Conservation (phyloP, 2,113 vertebrate species). For the Chionis minor region DNA sequence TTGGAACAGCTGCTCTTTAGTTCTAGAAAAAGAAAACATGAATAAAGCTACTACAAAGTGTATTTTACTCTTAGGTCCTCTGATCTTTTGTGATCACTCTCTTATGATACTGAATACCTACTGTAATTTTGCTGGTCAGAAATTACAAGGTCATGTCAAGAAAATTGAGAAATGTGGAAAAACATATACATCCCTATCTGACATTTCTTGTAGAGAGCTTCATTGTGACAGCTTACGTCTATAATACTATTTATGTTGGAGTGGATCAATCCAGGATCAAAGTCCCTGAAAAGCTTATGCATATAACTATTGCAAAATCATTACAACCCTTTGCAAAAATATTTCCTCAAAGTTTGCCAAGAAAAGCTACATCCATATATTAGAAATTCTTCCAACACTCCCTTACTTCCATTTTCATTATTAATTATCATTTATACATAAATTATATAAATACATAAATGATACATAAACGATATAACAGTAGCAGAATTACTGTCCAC, state of each 20-base stretch:
- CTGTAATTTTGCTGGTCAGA: neutral
- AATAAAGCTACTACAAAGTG: neutral
- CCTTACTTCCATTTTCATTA: neutral
- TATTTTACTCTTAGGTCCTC: neutral
- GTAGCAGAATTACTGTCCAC: neutral
- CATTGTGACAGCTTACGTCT: neutral
- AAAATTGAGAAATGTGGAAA: neutral
- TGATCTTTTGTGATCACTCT: neutral
- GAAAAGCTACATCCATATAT: neutral
- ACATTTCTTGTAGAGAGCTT: neutral
- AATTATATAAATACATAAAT: neutral
- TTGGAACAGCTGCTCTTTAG: neutral
- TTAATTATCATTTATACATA: neutral
- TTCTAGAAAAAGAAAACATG: neutral
- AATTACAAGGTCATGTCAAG: neutral
- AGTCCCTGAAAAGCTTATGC: neutral
- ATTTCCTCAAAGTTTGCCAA: neutral
- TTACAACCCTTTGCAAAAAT: neutral
- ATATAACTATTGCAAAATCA: neutral
- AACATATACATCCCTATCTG: neutral
- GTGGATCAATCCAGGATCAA: neutral
- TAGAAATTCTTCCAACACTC: neutral
- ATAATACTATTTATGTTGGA: neutral
- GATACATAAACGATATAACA: neutral
- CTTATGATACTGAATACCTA: neutral